These are phyloP conservation scores for Scatophagus argus DNA, from an alignment of 2,113 vertebrate species.

Conservation along the genomic window DNA sequence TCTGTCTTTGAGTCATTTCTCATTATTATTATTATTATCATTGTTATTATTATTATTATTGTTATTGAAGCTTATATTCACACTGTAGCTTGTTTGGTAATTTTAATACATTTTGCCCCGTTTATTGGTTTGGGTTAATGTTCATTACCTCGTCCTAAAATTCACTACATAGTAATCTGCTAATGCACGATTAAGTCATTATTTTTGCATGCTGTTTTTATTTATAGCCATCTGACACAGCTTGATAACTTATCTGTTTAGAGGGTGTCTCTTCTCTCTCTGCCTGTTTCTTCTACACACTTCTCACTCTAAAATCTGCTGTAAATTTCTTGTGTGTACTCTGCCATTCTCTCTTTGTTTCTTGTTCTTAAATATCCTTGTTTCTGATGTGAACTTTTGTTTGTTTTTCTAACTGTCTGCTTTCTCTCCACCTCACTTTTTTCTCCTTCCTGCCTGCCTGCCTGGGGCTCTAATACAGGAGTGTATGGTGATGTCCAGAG, in stretches of 20 bases:
- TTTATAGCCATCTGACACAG: slow-evolving; percentile 87
- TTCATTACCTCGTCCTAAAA: slow-evolving; percentile 81
- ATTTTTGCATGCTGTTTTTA: slow-evolving; percentile 93
- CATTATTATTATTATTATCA: slow-evolving; percentile 37
- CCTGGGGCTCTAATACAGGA: slow-evolving; percentile 90
- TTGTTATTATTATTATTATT: slow-evolving; percentile 29
- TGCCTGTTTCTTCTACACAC: slow-evolving; percentile 86
- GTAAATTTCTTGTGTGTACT: slow-evolving; percentile 83
- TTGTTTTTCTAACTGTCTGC: slow-evolving; percentile 75
- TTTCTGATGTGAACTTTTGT: slow-evolving; percentile 81
- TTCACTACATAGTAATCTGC: slow-evolving; percentile 85
- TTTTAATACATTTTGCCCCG: slow-evolving; percentile 15
- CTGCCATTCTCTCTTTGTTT: slow-evolving; percentile 88
- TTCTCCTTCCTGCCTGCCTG: slow-evolving; percentile 84
- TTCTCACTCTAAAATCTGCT: slow-evolving; percentile 84
- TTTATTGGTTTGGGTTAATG: slow-evolving; percentile 59
- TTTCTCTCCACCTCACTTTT: slow-evolving; percentile 79
- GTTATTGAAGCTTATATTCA: background rate
- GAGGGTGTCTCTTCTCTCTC: slow-evolving; percentile 92
- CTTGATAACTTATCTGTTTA: slow-evolving; percentile 80
- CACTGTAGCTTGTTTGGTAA: slow-evolving; percentile 38
- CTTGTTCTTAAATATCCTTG: slow-evolving; percentile 88
- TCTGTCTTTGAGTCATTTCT: slow-evolving; percentile 57
- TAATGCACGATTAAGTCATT: slow-evolving; percentile 88
- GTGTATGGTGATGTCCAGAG: slow-evolving; percentile 98